phyloP scores from a whole-genome alignment of 2,888 invertebrate species.

The Cryptus viduatorius region DNA sequence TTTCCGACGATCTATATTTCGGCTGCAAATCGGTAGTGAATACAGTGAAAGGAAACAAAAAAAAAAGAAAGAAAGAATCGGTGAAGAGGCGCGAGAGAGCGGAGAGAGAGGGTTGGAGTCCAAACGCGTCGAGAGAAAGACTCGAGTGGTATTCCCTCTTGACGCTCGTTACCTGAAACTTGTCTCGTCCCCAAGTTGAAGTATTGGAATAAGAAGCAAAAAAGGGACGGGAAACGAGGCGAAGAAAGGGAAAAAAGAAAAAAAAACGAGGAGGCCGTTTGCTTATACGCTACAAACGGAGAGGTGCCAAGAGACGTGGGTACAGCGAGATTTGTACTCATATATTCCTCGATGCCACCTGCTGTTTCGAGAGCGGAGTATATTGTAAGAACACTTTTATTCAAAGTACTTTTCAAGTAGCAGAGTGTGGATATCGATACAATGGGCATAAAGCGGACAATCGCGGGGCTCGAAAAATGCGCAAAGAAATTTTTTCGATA shows the following conservation, averaged over 20 bases:
- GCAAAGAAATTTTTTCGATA: too few relatives aligned
- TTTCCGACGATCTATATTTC: constrained; percentile 63
- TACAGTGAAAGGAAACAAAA: background rate
- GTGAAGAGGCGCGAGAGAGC: background rate
- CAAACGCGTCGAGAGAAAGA: constrained; percentile 15
- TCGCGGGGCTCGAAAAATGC: too few relatives aligned
- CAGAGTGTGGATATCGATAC: background rate
- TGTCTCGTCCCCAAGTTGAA: constrained; percentile 33
- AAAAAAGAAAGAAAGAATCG: background rate
- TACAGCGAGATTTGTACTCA: background rate
- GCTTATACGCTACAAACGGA: background rate
- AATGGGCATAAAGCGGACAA: background rate
- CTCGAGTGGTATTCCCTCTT: constrained; percentile 48
- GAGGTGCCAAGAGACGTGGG: constrained; percentile 2
- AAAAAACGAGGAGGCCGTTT: background rate
- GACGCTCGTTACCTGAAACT: constrained; percentile 56
- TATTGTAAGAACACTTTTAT: background rate
- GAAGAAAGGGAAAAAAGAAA: background rate
- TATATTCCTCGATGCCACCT: background rate
- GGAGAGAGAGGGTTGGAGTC: constrained; percentile 11
- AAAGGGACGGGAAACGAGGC: background rate
- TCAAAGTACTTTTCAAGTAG: background rate
- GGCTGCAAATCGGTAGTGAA: too few relatives aligned
- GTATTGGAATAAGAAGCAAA: constrained; percentile 13
- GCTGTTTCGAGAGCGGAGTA: background rate